Evolutionary conservation across 2,888 invertebrate genomes (phyloP), one percentile per base, ranked within the genome.

Genomic region (Macrophya alboannulata): DNA sequence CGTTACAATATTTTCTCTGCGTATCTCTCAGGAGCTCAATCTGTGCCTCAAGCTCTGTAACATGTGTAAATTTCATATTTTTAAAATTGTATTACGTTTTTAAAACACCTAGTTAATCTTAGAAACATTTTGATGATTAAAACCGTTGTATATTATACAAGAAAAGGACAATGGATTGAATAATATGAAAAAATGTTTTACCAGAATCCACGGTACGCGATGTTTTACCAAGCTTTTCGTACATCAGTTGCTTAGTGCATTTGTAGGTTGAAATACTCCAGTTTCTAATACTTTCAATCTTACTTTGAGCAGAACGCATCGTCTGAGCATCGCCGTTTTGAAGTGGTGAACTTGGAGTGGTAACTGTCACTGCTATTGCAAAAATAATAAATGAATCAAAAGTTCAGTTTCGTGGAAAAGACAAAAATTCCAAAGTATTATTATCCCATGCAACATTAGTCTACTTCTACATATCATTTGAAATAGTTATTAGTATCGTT

Each of bases 191-290:
- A 43, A 37, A 31, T 89, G 87, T 31, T 43, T 91, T 89, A 97
- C 97, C 97, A 89, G 98, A 97, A 93, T 98, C 98, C 81, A 98
- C 97, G 71, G 98, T 98, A 86, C 98, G 95, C 10, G 98, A 97
- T 72, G 97, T 97, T 94, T 99, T 99, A 25, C 99, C 99, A 85
- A 99, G 95, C 93, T 98, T 98, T 93, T 99, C 99, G 89, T 98
- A 97, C 94, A 99, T 97, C 86, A 99, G 95, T 94, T 99, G 99
- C 91, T 98, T 97, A 8, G 99, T 99, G 93, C 99, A 99, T 94
- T 99, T 99, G 94, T 99, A 99, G 0, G 99, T 99, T 86, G 99
- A 99, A 92, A 99, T 98, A 87, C 99, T 98, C 99, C 99, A 99
- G 93, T 97, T 98, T 93, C 97, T 98, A 87, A 99, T 95, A 86